Percentiles rank a stretch among this genome's conserved stretches.
Evolutionary conservation across 2,888 invertebrate genomes (phyloP).

Genomic region (Pristionchus entomophagus): DNA sequence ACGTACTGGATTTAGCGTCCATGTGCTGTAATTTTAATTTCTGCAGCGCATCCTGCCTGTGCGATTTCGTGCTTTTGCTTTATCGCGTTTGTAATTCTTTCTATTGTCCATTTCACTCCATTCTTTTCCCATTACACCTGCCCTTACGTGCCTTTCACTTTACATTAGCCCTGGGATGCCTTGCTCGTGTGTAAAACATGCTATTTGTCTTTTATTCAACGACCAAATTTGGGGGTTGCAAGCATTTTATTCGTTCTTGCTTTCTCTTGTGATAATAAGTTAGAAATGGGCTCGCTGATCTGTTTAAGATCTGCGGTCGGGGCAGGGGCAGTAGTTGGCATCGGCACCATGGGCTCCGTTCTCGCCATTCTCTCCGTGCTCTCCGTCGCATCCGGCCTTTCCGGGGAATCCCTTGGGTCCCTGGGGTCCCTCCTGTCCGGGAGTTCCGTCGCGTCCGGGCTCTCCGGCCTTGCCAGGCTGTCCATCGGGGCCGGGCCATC

Average conservation of each 20-base stretch:
- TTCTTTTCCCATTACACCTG: neutral
- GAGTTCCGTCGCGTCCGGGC: slow-evolving; percentile 57
- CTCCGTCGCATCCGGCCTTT: slow-evolving; percentile 53
- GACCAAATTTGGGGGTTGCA: neutral
- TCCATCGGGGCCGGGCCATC: slow-evolving; percentile 52
- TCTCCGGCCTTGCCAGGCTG: slow-evolving; percentile 48
- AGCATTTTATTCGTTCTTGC: slow-evolving; percentile 35
- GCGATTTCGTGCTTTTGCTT: neutral
- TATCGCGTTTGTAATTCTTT: neutral
- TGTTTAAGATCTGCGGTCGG: slow-evolving; percentile 47
- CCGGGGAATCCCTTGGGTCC: slow-evolving; percentile 50
- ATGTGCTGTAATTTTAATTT: neutral
- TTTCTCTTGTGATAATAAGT: slow-evolving; percentile 36
- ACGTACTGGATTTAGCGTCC: neutral
- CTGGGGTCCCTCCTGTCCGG: slow-evolving; percentile 43
- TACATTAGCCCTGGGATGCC: too few species aligned
- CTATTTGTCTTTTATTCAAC: neutral
- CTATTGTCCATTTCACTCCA: neutral
- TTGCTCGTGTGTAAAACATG: neutral
- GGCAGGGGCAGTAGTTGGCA: slow-evolving; percentile 51
- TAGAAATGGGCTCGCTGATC: neutral
- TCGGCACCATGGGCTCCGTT: slow-evolving; percentile 50
- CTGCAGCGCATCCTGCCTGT: neutral
- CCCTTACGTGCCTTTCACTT: neutral
- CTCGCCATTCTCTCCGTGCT: slow-evolving; percentile 56